A percentile compares a stretch with the other conserved stretches of the same genome.
phyloP scores from a whole-genome alignment of 1,140 invertebrate genomes.

The Drosophila kepulauana region DNA sequence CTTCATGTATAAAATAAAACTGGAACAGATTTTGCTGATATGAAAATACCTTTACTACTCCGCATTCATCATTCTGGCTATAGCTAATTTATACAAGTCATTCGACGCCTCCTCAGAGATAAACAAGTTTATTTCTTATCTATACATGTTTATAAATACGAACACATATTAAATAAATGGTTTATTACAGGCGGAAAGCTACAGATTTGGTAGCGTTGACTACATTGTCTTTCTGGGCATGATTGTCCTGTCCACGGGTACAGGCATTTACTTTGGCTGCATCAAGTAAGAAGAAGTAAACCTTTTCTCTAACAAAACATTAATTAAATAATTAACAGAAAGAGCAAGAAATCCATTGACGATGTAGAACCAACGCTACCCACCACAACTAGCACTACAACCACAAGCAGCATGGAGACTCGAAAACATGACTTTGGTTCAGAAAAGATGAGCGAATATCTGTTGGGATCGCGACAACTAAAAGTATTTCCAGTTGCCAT shows the following conservation, averaged over 20 bases:
- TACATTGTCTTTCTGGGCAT: conserved; percentile 88
- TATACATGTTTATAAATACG: neutral
- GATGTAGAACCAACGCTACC: conserved; percentile 55
- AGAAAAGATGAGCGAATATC: conserved; percentile 88
- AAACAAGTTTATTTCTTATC: conserved; percentile 25
- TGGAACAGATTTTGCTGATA: neutral
- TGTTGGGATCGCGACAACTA: conserved; percentile 90
- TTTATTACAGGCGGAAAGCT: conserved; percentile 46
- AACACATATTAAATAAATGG: conserved; percentile 21
- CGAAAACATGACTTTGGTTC: conserved; percentile 79
- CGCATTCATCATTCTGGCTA: neutral
- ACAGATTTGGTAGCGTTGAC: conserved; percentile 85
- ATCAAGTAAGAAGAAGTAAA: conserved; percentile 61
- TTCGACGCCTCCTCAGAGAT: neutral
- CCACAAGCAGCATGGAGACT: conserved; percentile 22
- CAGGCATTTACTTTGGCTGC: conserved; percentile 91
- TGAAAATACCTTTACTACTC: neutral
- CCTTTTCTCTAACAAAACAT: neutral
- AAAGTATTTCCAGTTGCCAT: conserved; percentile 92
- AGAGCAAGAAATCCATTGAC: conserved; percentile 54
- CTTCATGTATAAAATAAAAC: neutral
- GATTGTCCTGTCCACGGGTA: conserved; percentile 88
- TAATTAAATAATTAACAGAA: conserved; percentile 46
- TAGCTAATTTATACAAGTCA: conserved; percentile 12
- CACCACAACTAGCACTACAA: conserved; percentile 28